Conservation (phyloP, 2,888 invertebrate genomes). For the Drosophila merina region DNA sequence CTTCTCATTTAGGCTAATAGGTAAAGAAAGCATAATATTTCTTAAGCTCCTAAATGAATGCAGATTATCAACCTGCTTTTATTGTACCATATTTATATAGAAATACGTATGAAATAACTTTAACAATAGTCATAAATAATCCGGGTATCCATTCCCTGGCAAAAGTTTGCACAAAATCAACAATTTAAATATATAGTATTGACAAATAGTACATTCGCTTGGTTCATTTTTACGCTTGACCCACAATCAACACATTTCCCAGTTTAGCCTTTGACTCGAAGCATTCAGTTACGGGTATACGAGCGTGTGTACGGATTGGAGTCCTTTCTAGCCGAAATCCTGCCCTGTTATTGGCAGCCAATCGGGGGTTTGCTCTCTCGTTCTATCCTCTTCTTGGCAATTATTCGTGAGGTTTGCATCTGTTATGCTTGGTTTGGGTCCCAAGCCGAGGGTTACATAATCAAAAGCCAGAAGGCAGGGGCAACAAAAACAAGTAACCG, state of each 20-base stretch:
- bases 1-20: background rate
- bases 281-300: slow-evolving; percentile 1
- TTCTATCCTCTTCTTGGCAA: slow-evolving; percentile 47
- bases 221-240: slow-evolving; percentile 68
- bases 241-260: slow-evolving; percentile 59
- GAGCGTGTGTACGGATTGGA: slow-evolving; percentile 5
- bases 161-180: slow-evolving; percentile 35
- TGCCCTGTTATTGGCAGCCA: slow-evolving; percentile 64
- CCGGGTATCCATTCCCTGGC: background rate
- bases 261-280: slow-evolving; percentile 42
- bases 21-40: background rate
- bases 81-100: too few relatives aligned
- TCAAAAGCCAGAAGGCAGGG: slow-evolving; percentile 42
- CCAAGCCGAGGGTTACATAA: slow-evolving; percentile 62
- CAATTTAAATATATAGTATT: slow-evolving; percentile 57
- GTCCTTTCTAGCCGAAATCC: slow-evolving; percentile 15
- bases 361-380: slow-evolving; percentile 31
- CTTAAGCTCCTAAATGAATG: background rate
- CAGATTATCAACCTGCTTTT: background rate
- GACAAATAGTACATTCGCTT: slow-evolving; percentile 42
- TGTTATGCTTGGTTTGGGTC: slow-evolving; percentile 37
- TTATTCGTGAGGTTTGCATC: slow-evolving; percentile 50
- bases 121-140: background rate
- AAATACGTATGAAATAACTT: background rate
- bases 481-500: slow-evolving; percentile 44